These are phyloP conservation scores for Heteractis magnifica DNA, from an alignment of 92 coral and sea anemone species.

Conservation along the genomic window DNA sequence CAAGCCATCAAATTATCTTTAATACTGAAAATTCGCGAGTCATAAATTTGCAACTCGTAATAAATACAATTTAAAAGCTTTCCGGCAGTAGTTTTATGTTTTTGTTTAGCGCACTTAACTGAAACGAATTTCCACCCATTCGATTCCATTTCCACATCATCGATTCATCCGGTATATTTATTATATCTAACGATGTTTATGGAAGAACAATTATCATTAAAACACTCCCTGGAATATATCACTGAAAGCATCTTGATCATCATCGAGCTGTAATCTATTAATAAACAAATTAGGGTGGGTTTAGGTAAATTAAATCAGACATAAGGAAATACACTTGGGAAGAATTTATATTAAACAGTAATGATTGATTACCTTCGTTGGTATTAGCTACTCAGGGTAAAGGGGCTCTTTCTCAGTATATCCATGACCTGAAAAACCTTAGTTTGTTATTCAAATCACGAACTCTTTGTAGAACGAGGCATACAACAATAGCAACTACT, in stretches of 20 bases:
- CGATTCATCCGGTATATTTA: not conserved
- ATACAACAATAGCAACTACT: too few species aligned
- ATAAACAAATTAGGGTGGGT: not conserved
- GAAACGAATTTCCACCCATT: too few species aligned
- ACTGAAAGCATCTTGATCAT: conserved; percentile 77
- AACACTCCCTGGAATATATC: conserved; percentile 81
- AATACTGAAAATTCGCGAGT: not conserved
- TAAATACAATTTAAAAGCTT: not conserved
- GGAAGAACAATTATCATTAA: not conserved
- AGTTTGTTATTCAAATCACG: too few species aligned
- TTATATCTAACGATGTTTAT: not conserved
- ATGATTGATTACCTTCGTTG: too few species aligned
- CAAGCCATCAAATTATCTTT: not conserved
- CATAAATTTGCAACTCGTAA: not conserved
- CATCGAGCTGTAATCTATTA: conserved; percentile 29
- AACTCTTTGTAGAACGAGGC: too few species aligned
- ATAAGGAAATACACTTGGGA: too few species aligned
- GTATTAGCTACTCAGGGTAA: too few species aligned
- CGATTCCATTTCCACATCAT: too few species aligned
- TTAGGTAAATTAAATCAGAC: not conserved
- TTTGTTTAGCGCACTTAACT: too few species aligned
- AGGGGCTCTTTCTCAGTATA: too few species aligned
- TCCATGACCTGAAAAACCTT: too few species aligned
- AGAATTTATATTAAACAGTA: too few species aligned
- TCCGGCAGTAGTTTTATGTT: not conserved